Conservation (phyloP, 2,888 invertebrate species). For the Rhopalosiphum nymphaeae region DNA sequence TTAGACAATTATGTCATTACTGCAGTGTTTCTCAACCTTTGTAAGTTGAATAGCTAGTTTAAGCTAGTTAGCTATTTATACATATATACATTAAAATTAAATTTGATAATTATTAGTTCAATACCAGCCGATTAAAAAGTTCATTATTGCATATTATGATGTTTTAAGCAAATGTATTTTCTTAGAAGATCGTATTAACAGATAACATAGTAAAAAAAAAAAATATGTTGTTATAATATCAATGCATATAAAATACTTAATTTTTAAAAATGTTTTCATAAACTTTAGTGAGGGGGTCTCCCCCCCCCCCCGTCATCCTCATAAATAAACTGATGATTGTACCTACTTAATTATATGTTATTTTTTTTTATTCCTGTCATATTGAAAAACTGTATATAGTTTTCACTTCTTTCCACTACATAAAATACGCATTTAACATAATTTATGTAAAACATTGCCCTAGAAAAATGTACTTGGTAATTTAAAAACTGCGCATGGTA, state of each 20-base stretch:
- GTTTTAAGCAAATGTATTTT: neutral
- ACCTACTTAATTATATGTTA: neutral
- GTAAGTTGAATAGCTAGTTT: neutral
- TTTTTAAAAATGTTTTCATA: neutral
- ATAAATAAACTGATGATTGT: neutral
- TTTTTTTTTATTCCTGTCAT: conserved; percentile 10
- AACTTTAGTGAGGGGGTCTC: neutral
- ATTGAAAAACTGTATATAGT: conserved; percentile 1
- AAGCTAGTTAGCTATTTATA: neutral
- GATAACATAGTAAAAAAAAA: neutral
- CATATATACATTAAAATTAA: neutral
- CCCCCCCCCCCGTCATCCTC: neutral
- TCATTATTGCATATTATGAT: neutral
- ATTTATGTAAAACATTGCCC: conserved; percentile 9
- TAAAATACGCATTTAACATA: neutral
- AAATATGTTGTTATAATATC: neutral
- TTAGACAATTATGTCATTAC: neutral
- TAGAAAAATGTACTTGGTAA: neutral
- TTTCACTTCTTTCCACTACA: neutral
- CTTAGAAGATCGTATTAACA: neutral
- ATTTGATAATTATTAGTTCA: neutral
- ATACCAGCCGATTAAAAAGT: neutral
- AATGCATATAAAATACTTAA: neutral
- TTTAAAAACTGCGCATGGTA: neutral
- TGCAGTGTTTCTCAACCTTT: neutral